These are phyloP conservation scores for Dendropsophus ebraccatus DNA, from an alignment of 2,113 vertebrate genomes.

Conservation along the genomic window DNA sequence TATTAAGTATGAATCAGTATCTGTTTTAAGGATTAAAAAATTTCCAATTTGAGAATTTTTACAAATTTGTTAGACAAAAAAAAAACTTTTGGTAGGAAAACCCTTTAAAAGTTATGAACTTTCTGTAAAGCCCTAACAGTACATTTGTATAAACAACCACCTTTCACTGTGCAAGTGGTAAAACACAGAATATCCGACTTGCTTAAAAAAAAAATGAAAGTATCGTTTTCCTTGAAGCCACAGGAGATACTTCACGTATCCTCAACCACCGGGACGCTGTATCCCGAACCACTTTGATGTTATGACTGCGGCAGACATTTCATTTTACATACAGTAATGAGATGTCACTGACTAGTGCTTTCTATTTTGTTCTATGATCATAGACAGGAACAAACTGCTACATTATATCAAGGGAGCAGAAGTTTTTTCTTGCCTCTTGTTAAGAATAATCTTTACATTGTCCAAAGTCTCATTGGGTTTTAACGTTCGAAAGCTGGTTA, in stretches of 20 bases:
- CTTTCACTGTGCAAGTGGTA: neutral
- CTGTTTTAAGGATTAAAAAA: no score
- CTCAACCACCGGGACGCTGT: neutral
- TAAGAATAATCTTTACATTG: neutral
- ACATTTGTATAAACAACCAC: neutral
- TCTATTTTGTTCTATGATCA: neutral
- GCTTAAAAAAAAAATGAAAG: neutral
- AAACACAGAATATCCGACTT: neutral
- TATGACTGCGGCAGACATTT: slow-evolving; percentile 16
- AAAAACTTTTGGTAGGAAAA: no score
- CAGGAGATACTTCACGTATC: neutral
- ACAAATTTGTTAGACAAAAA: no score
- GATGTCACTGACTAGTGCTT: neutral
- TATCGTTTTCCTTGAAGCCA: neutral
- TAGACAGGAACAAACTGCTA: neutral
- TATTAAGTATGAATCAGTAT: no score
- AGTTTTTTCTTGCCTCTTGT: neutral
- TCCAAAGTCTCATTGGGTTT: neutral
- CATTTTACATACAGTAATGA: slow-evolving; percentile 17
- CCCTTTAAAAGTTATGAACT: no score
- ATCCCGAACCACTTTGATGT: slow-evolving; percentile 19
- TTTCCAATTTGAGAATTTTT: no score
- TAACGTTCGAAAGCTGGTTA: neutral
- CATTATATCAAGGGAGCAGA: neutral
- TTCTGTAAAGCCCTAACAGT: neutral